Conservation (phyloP, 2,113 vertebrate species). For the Macaca mulatta region DNA sequence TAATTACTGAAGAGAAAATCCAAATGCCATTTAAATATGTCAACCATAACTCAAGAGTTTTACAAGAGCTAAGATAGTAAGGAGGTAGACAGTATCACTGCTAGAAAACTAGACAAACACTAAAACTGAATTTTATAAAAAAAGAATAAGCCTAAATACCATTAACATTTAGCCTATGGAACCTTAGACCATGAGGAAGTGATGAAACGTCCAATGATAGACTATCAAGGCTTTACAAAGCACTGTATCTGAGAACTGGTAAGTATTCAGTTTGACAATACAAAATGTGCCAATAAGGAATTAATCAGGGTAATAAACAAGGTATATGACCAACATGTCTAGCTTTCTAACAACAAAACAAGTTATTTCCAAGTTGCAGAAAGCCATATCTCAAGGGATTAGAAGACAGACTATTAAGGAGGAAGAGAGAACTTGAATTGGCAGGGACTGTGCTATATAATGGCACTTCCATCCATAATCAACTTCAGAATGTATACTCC, state of each 20-base stretch:
- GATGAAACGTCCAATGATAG: not conserved
- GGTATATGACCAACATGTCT: not conserved
- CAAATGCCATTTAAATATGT: not conserved
- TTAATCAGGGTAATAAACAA: not conserved
- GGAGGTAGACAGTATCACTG: fast-evolving
- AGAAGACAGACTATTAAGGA: not conserved
- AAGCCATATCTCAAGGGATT: not conserved
- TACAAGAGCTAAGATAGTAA: not conserved
- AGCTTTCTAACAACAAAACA: not conserved
- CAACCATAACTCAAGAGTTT: not conserved
- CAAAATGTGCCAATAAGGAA: not conserved
- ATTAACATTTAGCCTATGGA: not conserved
- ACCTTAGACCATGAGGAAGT: not conserved
- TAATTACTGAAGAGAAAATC: not conserved
- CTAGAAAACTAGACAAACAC: not conserved
- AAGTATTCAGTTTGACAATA: not conserved
- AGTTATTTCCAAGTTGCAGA: not conserved
- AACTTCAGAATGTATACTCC: not conserved
- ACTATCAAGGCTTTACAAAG: not conserved
- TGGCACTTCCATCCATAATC: not conserved
- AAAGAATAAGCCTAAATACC: not conserved
- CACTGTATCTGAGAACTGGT: not conserved
- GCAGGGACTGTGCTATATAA: fast-evolving
- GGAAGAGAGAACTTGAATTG: not conserved
- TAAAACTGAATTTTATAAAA: not conserved